Evolutionary conservation across 1,140 invertebrate genomes (phyloP), one percentile per base, ranked within the genome.

Genomic region (Halictus rubicundus): DNA sequence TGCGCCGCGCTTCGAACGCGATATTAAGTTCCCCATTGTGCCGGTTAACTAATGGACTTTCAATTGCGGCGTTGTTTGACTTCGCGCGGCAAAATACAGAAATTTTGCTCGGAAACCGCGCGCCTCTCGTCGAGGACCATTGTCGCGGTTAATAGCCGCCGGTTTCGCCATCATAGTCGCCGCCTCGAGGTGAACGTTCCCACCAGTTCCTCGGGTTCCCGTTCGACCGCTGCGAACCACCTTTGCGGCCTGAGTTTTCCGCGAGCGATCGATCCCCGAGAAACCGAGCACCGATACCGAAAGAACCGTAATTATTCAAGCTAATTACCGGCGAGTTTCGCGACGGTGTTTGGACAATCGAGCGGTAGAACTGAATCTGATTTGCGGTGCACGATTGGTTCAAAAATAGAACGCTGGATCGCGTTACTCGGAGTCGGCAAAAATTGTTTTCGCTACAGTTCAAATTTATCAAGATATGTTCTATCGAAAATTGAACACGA

Each of bases 71-170:
- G 75, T 81, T 81, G 77, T 72, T 71, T 54, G 75, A 72, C 23
- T 39, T 60, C 68, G 75, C 68, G 75, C 68, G 57, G 46, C 75
- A 46, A 70, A 81, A 78, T 73, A 65, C 68, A 49, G 66, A 66
- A 78, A 84, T 73, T 78, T 81, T 64, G 73, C 66, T 75, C 61
- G 49, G 49, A 42, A 57, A 57, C 46, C 39, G 68, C 65, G 32
- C 42, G 10, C 42, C 59, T 57, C 27, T 69, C 64, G 54, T 52
- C 46, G 70, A 23, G 75, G 49, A 49, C 82, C 75, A 84, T 84
- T 79, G 82, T 84, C 78, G 65, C 70, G 65, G 68, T 82, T 82
- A 82, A 84, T 82, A 80, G 83, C 80, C 68, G 75, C 59, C 54
- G 83, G 82, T 75, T 82, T 82, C 71, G 74, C 78, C 80, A 82